Percentiles rank a stretch among this genome's conserved stretches.
These are phyloP conservation scores for Hestina assimilis DNA, from an alignment of 1,140 invertebrate genomes.

Conservation along the genomic window DNA sequence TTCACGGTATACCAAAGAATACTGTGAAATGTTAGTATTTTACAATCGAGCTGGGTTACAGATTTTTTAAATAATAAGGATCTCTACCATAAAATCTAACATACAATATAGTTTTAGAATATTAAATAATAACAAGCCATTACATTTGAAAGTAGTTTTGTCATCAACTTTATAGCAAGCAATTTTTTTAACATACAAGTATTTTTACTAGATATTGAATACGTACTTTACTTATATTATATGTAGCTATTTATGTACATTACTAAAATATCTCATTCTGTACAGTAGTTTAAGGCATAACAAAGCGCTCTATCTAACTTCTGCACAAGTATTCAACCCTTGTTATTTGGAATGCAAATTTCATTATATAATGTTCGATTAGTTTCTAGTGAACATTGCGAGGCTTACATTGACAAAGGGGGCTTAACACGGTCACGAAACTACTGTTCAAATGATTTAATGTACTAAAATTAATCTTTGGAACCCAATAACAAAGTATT, in stretches of 20 bases:
- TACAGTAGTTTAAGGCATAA: constrained; percentile 3
- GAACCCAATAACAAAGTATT: background rate
- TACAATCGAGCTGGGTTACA: no score
- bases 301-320: background rate
- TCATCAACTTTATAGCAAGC: no score
- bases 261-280: background rate
- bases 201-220: no score
- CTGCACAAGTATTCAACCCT: background rate
- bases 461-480: background rate
- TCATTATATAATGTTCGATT: constrained; percentile 9
- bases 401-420: background rate
- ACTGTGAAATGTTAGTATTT: no score
- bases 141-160: no score
- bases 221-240: background rate
- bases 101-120: no score
- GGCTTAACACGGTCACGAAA: background rate
- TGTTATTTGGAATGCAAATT: constrained; percentile 7
- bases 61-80: no score
- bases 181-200: no score
- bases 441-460: background rate
- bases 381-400: constrained; percentile 1
- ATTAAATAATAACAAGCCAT: no score
- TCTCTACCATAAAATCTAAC: no score
- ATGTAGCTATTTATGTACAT: background rate
- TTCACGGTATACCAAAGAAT: no score